Base-by-base conservation (phyloP, 2,113 vertebrate species). In the Camelus dromedarius region DNA sequence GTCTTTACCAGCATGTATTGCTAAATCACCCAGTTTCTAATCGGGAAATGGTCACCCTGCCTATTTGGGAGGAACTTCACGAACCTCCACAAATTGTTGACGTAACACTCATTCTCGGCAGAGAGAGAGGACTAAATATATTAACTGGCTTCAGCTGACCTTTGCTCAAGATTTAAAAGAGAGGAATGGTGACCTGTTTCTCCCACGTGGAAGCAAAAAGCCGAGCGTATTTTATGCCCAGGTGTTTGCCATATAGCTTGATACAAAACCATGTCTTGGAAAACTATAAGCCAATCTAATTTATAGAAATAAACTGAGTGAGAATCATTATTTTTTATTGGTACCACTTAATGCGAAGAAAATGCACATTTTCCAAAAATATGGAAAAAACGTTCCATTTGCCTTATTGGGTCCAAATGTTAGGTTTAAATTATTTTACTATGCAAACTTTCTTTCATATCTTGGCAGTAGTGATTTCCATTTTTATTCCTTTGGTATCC, bases 311-410 rank as follows among this genome's bases (percentile, higher is more conserved):
- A 98, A 99, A 99, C 98, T 97, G 98, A 98, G 98, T 98, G 98
- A 99, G 98, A 99, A 99, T 99, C 98, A 99, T 99, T 99, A 99
- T 99, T 99, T 99, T 99, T 99, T 99, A 99, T 99, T 98, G 98
- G 98, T 98, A 98, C 98, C 98, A 99, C 98, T 99, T 99, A 99
- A 99, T 98, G 98, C 98, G 98, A 98, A 99, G 98, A 99, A 98
- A 99, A 99, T 98, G 98, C 98, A 98, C 97, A 98, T 98, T 99
- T 99, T 99, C 98, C 98, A 98, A 98, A 99, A 99, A 98, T 98
- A 99, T 99, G 98, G 98, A 98, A 99, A 99, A 98, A 98, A 98
- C 82, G 95, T 98, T 98, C 98, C 98, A 95, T 98, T 99, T 98
- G 98, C 98, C 98, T 99, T 99, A 99, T 99, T 99, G 98, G 98